A percentile compares a stretch with the other conserved stretches of the same genome.
Conservation (phyloP, 2,113 vertebrate species). For the Capreolus pygargus region DNA sequence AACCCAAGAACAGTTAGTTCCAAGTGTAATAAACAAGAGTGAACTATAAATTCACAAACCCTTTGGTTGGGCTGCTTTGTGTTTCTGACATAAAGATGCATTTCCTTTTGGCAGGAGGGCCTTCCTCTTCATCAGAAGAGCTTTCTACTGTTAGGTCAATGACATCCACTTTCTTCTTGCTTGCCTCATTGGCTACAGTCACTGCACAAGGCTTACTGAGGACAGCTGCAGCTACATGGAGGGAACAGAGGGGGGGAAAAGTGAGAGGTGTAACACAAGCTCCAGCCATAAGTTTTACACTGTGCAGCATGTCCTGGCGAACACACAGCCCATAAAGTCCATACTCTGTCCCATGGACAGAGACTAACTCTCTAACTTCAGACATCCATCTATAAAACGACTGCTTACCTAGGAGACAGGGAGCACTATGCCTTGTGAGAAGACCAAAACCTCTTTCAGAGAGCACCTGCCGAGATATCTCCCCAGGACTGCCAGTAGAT, state of each 20-base stretch:
- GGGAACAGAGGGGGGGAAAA: neutral
- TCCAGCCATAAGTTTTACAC: neutral
- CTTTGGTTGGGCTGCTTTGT: conserved; percentile 89
- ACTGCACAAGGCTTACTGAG: conserved; percentile 84
- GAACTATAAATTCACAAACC: conserved; percentile 86
- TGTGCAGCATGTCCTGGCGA: neutral
- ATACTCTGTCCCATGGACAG: neutral
- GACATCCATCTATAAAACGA: neutral
- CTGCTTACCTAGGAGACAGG: neutral
- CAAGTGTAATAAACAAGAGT: conserved; percentile 60
- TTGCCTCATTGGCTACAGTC: conserved; percentile 80
- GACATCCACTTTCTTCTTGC: conserved; percentile 92
- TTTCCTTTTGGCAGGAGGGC: conserved; percentile 89
- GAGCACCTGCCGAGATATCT: neutral
- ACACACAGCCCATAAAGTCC: neutral
- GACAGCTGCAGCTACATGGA: conserved; percentile 79
- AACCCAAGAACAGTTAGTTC: conserved; percentile 36
- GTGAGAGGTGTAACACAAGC: neutral
- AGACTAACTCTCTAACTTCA: neutral
- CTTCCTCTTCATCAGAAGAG: conserved; percentile 91
- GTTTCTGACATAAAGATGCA: conserved; percentile 91
- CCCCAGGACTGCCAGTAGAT: neutral
- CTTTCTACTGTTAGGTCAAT: conserved; percentile 95
- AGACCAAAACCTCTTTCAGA: neutral
- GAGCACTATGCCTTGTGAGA: neutral